phyloP scores from a whole-genome alignment of 2,888 invertebrate species.

The Acleris sparsana region DNA sequence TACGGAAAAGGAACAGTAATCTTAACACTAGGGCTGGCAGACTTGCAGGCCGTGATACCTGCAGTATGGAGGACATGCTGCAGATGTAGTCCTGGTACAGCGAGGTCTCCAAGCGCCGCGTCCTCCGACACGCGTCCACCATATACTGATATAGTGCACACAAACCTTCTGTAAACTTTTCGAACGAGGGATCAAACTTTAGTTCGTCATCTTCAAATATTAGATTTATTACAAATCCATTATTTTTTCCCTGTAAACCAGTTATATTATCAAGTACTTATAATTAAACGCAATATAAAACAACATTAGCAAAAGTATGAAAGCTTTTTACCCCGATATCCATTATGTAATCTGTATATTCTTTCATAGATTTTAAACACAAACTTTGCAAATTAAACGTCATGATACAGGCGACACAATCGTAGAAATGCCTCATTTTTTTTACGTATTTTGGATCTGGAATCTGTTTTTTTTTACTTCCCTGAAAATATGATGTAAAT shows the following conservation, averaged over 20 bases:
- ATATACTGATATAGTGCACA: slow-evolving; percentile 89
- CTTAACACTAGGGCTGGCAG: neutral
- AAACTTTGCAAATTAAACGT: slow-evolving; percentile 92
- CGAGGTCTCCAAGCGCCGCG: slow-evolving; percentile 91
- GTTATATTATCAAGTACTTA: neutral
- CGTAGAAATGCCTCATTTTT: slow-evolving; percentile 91
- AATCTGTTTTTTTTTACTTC: slow-evolving; percentile 86
- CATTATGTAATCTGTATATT: slow-evolving; percentile 90
- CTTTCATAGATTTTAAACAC: slow-evolving; percentile 90
- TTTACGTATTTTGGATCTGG: slow-evolving; percentile 86
- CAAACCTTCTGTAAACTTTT: slow-evolving; percentile 88
- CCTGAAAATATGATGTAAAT: slow-evolving; percentile 64
- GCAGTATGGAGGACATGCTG: slow-evolving; percentile 50
- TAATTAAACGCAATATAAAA: neutral
- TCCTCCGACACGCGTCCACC: slow-evolving; percentile 86
- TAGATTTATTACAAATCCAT: slow-evolving; percentile 87
- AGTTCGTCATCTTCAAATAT: slow-evolving; percentile 84
- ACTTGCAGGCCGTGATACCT: slow-evolving; percentile 48
- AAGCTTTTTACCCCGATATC: slow-evolving; percentile 86
- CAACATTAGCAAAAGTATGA: slow-evolving; percentile 40
- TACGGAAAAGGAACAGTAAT: too few species aligned
- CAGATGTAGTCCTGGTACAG: slow-evolving; percentile 86
- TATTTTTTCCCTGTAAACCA: slow-evolving; percentile 83
- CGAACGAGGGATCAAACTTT: slow-evolving; percentile 89
- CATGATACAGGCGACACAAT: slow-evolving; percentile 94